Evolutionary conservation across 2,888 invertebrate species (phyloP), one percentile per base, ranked within the genome.

Genomic region (Andricus curvator): DNA sequence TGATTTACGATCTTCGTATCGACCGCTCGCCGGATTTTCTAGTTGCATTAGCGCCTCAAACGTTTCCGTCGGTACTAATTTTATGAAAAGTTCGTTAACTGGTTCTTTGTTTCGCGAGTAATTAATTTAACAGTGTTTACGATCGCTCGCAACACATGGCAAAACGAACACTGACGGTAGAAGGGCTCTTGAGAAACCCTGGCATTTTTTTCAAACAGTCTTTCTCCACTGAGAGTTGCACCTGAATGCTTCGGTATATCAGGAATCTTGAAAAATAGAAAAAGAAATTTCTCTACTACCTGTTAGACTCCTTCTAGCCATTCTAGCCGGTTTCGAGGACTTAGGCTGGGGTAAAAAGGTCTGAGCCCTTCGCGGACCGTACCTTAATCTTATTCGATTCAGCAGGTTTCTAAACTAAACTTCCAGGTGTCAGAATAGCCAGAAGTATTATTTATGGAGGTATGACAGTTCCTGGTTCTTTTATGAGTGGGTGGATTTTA

Each of bases 1-100:
- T 25, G 62, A 62, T 62, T 62, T 62, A 13, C 22, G 25, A 62
- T 62, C 62, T 62, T 62, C 15, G 62, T 62, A 62, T 62, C 62
- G 62, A 62, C 62, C 62, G 62, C 62, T 62, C 62, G n/a, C 25
- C 8, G n/a, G n/a, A 56, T 56, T 56, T n/a, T n/a, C 56, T 20
- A 15, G 62, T 62, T 62, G 62, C 62, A 62, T 62, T 62, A 62
- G 62, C 62, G 62, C 62, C 62, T 62, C 25, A 25, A 62, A 62
- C 62, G 62, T 22, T 62, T 62, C 25, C 25, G 3, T 62, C 15
- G n/a, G 62, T 62, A 62, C 62, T 62, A 22, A 62, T 62, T 62
- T 62, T 62, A 62, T 25, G 62, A 62, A 62, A 62, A 62, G 62
- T 62, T 22, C 62, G 62, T 62, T 62, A 62, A 62, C 22, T 11